phyloP scores from a whole-genome alignment of 2,797 vertebrate species.

The Amniataba percoides region DNA sequence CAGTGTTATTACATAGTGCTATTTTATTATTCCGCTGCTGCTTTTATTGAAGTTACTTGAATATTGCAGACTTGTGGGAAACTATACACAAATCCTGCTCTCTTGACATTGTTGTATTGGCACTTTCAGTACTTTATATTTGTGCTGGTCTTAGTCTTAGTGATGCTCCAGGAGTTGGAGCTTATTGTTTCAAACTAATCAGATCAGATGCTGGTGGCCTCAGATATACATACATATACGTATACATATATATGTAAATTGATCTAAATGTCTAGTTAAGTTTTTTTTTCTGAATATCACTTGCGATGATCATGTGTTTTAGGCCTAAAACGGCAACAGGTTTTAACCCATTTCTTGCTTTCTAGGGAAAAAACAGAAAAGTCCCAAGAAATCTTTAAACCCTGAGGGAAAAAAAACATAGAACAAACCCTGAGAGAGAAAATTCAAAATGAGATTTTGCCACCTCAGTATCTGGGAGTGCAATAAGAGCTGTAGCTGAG shows the following conservation, averaged over 20 bases:
- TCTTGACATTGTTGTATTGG: slow-evolving; percentile 7
- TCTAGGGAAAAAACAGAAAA: not conserved
- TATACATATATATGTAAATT: not conserved
- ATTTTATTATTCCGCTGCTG: slow-evolving; percentile 7
- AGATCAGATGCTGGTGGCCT: not conserved
- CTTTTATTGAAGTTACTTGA: slow-evolving; percentile 28
- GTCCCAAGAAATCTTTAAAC: not conserved
- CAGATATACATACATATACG: not conserved
- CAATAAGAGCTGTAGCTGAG: not conserved
- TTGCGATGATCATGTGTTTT: not conserved
- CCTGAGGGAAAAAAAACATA: not conserved
- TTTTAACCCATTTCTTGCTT: not conserved
- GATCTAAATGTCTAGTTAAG: not conserved
- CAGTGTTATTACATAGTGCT: not conserved
- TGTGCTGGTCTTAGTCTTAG: slow-evolving; percentile 1
- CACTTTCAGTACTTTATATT: slow-evolving; percentile 8
- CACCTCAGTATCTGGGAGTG: not conserved
- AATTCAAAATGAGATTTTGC: not conserved
- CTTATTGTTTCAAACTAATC: not conserved
- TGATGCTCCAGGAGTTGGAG: not conserved
- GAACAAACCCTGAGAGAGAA: not conserved
- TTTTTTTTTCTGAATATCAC: not conserved
- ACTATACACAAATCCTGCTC: not conserved
- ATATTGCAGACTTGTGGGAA: slow-evolving; percentile 16
- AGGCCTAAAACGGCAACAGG: not conserved